Evolutionary conservation across 1,140 invertebrate species (phyloP), one percentile per base, ranked within the genome.

Genomic region (Oedothorax gibbosus): DNA sequence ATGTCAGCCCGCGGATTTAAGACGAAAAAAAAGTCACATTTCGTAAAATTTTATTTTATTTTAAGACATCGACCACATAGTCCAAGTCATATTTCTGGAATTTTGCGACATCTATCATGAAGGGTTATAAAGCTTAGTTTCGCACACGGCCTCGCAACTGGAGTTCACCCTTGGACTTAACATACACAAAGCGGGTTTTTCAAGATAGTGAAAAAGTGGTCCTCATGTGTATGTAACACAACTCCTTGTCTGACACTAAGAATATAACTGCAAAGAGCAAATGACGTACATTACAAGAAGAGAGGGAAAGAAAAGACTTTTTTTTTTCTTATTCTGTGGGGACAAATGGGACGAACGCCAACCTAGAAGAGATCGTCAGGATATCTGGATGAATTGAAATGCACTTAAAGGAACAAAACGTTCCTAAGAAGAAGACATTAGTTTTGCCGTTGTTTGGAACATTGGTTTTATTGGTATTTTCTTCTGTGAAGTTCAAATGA

Each of bases 201-300:
- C 20, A 49, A 53, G 9, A 14, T 8, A 9, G 50, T 14, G n/a
- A 15, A 9, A 14, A 51, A 71, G 50, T 21, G 69, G 50, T 35
- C 75, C 65, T 50, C 35, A 35, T 35, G 35, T 35, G 35, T 35
- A 49, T 77, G 77, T 65, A 79, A 79, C 62, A 54, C 77, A 54
- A 79, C 77, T 56, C 77, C 57, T 20, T 21, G 80, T 73, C 49
- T 82, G 68, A 57, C 57, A 35, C 79, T 73, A 73, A 79, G 77
- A 82, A 82, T 82, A 82, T 82, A 82, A 72, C 80, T 82, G 80
- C 12, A 73, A 73, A 82, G 66, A 81, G 78, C 78, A 71, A 71
- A 82, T 82, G 80, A 82, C 80, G 80, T 82, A 65, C 68, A 21
- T 53, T 20, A 64, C 64, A 65, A 14, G 53, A 80, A 57, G n/a